These are phyloP conservation scores for Copsychus sechellarum DNA, from an alignment of 2,113 vertebrate species.

Conservation along the genomic window DNA sequence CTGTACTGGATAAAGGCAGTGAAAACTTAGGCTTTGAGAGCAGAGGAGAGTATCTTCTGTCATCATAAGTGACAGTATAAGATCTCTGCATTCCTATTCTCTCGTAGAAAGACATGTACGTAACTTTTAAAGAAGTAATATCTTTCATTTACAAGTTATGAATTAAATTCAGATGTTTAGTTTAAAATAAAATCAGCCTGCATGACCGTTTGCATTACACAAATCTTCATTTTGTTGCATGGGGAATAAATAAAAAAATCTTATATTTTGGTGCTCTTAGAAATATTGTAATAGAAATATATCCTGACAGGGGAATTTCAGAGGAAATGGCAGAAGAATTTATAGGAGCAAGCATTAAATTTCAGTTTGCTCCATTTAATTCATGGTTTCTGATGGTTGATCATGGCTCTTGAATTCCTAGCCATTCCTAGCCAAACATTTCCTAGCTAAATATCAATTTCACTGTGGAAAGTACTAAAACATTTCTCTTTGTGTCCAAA, in stretches of 20 bases:
- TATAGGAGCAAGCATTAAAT: neutral
- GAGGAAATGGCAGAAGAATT: neutral
- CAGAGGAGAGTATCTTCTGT: neutral
- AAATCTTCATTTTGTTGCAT: neutral
- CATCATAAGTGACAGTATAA: neutral
- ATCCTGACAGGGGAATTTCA: neutral
- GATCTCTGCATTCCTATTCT: neutral
- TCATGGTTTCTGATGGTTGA: neutral
- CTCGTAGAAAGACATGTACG: rapidly evolving
- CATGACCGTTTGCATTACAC: neutral
- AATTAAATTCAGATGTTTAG: neutral
- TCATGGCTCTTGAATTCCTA: neutral
- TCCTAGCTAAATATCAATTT: neutral
- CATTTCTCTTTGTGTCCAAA: neutral
- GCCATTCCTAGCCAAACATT: neutral
- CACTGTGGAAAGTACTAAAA: neutral
- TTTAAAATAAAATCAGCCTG: neutral
- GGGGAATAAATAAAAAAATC: neutral
- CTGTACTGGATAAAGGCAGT: neutral
- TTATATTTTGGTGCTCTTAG: neutral
- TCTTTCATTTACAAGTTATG: neutral
- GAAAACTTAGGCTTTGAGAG: neutral
- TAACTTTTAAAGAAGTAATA: neutral
- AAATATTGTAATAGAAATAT: neutral
- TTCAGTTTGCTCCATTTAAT: neutral